Percentiles rank a stretch among this genome's conserved stretches.
Evolutionary conservation across 2,888 invertebrate species (phyloP).

Genomic region (Punctoribates punctum): DNA sequence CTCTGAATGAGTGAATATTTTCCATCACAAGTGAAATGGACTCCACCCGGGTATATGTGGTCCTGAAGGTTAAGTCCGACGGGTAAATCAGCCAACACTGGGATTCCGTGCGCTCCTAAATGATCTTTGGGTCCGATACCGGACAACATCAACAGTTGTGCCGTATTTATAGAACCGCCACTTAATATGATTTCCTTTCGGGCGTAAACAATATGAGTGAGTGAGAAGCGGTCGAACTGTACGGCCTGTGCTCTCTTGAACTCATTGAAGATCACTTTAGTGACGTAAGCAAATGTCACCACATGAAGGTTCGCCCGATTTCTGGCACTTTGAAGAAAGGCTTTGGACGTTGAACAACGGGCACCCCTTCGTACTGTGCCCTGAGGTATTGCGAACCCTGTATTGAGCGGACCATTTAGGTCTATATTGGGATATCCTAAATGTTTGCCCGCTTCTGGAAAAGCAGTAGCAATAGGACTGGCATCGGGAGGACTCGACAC

Average conservation of each 20-base stretch:
- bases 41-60: conserved; percentile 78
- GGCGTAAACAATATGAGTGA: conserved; percentile 49
- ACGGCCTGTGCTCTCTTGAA: conserved; percentile 50
- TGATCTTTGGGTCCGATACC: conserved; percentile 59
- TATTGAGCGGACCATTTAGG: conserved; percentile 78
- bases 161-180: conserved; percentile 59
- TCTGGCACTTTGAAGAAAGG: conserved; percentile 74
- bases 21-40: conserved; percentile 76
- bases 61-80: conserved; percentile 86
- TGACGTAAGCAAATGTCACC: conserved; percentile 75
- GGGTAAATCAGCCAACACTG: conserved; percentile 71
- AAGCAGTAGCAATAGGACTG: conserved; percentile 47
- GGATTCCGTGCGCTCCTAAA: conserved; percentile 60
- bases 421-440: conserved; percentile 56
- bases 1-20: conserved; percentile 55
- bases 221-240: conserved; percentile 51
- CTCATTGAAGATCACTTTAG: conserved; percentile 58
- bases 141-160: conserved; percentile 58
- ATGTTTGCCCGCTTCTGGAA: conserved; percentile 47
- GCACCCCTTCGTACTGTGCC: conserved; percentile 80
- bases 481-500: conserved; percentile 47
- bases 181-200: conserved; percentile 55
- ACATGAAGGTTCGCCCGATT: conserved; percentile 77
- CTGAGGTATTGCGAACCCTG: conserved; percentile 81
- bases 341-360: conserved; percentile 82